Evolutionary conservation across 1,140 invertebrate species (phyloP).

Genomic region (Drosophila saltans): DNA sequence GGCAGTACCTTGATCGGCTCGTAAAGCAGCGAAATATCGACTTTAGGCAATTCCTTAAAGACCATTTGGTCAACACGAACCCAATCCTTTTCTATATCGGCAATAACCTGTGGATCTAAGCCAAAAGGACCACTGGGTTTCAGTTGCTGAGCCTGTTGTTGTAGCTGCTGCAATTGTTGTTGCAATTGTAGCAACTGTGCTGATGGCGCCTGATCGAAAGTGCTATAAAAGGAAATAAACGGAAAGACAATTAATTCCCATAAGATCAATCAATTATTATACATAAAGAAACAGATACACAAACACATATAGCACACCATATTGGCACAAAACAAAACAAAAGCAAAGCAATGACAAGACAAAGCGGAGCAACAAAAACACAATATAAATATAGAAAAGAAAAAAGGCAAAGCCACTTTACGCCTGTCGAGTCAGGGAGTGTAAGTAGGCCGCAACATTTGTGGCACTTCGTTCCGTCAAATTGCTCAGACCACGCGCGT

Average conservation of each 20-base stretch:
- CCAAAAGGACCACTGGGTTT: conserved; percentile 87
- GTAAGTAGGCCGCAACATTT: conserved; percentile 47
- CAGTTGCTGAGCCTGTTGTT: conserved; percentile 65
- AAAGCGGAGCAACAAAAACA: conserved; percentile 17
- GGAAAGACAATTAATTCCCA: background rate
- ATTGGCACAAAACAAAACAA: conserved; percentile 24
- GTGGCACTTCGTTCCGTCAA: conserved; percentile 58
- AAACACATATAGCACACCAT: conserved; percentile 13
- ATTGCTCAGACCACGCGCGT: conserved; percentile 54
- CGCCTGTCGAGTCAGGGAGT: conserved; percentile 77
- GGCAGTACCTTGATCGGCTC: conserved; percentile 84
- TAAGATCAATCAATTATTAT: conserved; percentile 10
- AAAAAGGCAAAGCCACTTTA: conserved; percentile 70
- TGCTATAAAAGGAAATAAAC: conserved; percentile 38
- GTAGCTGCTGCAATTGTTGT: conserved; percentile 58
- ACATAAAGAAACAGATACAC: background rate
- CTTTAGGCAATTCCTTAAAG: conserved; percentile 82
- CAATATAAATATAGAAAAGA: conserved; percentile 44
- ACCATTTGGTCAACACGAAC: conserved; percentile 74
- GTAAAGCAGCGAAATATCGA: conserved; percentile 85
- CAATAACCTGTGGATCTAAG: conserved; percentile 87
- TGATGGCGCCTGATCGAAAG: conserved; percentile 73
- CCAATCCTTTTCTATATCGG: conserved; percentile 85
- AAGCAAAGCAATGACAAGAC: conserved; percentile 26
- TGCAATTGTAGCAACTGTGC: conserved; percentile 61